Evolutionary conservation across 2,113 vertebrate species (phyloP).

Genomic region (Phoenicopterus ruber): DNA sequence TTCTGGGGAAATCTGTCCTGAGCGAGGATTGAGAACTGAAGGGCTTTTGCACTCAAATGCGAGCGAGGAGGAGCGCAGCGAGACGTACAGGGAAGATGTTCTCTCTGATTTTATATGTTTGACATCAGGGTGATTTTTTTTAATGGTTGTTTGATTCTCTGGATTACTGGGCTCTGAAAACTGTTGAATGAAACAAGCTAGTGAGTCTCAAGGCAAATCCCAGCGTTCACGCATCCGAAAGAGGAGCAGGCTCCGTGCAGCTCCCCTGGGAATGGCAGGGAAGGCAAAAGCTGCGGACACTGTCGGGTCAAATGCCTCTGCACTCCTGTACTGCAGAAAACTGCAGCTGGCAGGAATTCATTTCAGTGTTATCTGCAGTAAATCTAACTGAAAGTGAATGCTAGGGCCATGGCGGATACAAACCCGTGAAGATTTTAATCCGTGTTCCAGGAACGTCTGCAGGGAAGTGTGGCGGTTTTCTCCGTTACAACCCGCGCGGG

Average conservation of each 20-base stretch:
- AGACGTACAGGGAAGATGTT: rapidly evolving
- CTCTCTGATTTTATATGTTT: neutral
- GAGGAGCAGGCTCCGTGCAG: neutral
- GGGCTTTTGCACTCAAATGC: neutral
- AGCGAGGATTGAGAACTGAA: neutral
- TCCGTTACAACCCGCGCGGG: rapidly evolving
- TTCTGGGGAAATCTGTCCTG: too few species aligned
- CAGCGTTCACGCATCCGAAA: rapidly evolving
- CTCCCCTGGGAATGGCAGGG: neutral
- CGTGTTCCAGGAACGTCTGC: rapidly evolving
- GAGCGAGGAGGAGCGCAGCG: rapidly evolving
- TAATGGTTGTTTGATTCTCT: neutral
- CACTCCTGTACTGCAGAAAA: neutral
- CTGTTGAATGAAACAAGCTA: neutral
- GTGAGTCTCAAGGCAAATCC: neutral
- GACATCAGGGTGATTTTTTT: neutral
- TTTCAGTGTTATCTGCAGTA: neutral
- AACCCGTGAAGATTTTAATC: neutral
- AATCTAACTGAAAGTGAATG: neutral
- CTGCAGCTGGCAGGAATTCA: neutral
- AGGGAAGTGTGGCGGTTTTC: rapidly evolving
- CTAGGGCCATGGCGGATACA: neutral
- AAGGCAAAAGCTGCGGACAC: neutral
- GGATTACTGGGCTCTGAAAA: neutral
- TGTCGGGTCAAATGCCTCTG: too few species aligned